Evolutionary conservation across 2,113 vertebrate genomes (phyloP), one percentile per base, ranked within the genome.

Genomic region (Tor tambroides): DNA sequence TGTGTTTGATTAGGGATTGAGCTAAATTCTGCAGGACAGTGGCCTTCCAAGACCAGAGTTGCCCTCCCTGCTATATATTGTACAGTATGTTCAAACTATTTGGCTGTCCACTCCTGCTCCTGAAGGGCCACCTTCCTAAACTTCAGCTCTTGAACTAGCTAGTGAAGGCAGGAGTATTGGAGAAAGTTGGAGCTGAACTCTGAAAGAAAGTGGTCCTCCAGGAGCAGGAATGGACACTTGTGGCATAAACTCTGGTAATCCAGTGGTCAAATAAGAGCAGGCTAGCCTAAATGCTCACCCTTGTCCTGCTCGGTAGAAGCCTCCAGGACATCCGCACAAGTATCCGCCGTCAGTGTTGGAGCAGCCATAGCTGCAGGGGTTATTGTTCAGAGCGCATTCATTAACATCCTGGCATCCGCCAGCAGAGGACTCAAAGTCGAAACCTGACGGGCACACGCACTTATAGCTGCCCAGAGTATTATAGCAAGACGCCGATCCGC

Each of bases 401-500:
- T 99, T 97, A 89, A 98, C 94, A 0, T 99, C 98, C 90, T 97
- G 96, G 93, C 98, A 99, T 72, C 96, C 95, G 0, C 96, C 93
- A 0, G 86, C 92, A 10, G 86, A 80, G 85, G 96, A 94, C 91
- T 98, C 96, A 23, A 96, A 98, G 90, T 97, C 96, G 3, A 98
- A 99, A 80, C 97, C 97, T 0, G 97, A 98, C 0, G 97, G 97
- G 77, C 98, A 99, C n/a, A 98, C 92, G 0, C 97, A 99, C 92
- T 95, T 97, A 95, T 93, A 99, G 92, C 98, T 97, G 11, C 98
- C 98, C 89, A 99, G 94, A 0, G 96, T 99, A 94, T 99, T 99
- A 92, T 96, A 98, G 94, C 97, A 99, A 74, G 97, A 97, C 80
- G 97, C 97, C 0, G 96, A 97, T 83, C 98, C 97, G 0, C 97